phyloP scores from a whole-genome alignment of 2,113 vertebrate species.

The Tachycineta bicolor region DNA sequence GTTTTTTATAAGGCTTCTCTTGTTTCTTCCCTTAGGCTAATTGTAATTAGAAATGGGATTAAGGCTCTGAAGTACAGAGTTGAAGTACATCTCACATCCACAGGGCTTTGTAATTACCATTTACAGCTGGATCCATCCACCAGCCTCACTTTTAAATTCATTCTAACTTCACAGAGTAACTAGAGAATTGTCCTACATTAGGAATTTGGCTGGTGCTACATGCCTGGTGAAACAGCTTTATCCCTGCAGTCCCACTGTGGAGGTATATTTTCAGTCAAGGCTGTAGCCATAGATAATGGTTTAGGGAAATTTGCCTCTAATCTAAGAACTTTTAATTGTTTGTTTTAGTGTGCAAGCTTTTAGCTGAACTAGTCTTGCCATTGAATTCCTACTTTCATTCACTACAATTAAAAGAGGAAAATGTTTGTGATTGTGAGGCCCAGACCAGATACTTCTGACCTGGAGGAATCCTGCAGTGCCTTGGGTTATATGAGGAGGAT shows the following conservation, averaged over 20 bases:
- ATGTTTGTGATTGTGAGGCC: not conserved
- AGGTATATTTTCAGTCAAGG: not conserved
- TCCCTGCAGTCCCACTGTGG: not conserved
- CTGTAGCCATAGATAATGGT: not conserved
- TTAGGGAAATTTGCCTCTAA: not conserved
- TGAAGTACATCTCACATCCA: not conserved
- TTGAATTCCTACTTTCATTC: not conserved
- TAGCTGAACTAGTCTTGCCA: not conserved
- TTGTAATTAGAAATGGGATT: not conserved
- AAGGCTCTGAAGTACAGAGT: not conserved
- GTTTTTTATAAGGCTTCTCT: not conserved
- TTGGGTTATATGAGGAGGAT: not conserved
- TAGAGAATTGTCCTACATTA: not conserved
- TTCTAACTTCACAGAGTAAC: not conserved
- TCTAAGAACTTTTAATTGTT: not conserved
- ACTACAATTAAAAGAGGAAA: not conserved
- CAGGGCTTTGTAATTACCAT: not conserved
- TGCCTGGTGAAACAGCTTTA: not conserved
- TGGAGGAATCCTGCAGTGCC: not conserved
- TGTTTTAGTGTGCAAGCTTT: not conserved
- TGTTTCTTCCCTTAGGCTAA: not conserved
- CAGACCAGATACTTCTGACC: not conserved
- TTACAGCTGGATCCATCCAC: not conserved
- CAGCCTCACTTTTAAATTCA: not conserved
- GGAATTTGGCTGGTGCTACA: not conserved